Percentiles rank a stretch among this genome's conserved stretches.
These are phyloP conservation scores for Fragum whitleyi DNA, from an alignment of 2,888 invertebrate species.

Conservation along the genomic window DNA sequence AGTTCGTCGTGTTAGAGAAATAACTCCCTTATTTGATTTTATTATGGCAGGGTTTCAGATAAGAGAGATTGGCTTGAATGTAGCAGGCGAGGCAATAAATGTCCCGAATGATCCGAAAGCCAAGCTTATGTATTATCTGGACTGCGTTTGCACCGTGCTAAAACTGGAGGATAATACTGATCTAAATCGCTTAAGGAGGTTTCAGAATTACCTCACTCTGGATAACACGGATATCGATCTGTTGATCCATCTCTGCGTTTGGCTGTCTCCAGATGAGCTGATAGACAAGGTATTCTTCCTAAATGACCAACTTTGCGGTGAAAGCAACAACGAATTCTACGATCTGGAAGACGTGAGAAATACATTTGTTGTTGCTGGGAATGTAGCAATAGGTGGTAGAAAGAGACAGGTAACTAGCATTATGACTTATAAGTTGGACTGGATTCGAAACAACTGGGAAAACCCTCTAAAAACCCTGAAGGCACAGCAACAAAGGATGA, in stretches of 20 bases:
- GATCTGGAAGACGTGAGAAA: conserved; percentile 47
- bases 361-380: conserved; percentile 52
- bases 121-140: conserved; percentile 61
- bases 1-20: too few species aligned
- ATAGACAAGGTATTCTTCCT: conserved; percentile 59
- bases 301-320: conserved; percentile 49
- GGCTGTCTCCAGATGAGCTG: conserved; percentile 50
- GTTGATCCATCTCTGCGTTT: conserved; percentile 43
- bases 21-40: too few species aligned
- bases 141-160: conserved; percentile 55
- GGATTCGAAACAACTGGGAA: conserved; percentile 47
- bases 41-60: conserved; percentile 43
- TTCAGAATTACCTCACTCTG: conserved; percentile 41
- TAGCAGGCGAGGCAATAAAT: conserved; percentile 12
- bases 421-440: conserved; percentile 59
- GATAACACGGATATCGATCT: conserved; percentile 42
- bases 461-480: conserved; percentile 42
- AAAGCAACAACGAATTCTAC: conserved; percentile 51
- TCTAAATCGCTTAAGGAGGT: conserved; percentile 50
- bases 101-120: conserved; percentile 48
- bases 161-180: conserved; percentile 42
- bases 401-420: conserved; percentile 53
- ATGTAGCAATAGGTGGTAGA: conserved; percentile 54
- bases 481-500: conserved; percentile 29
- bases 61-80: conserved; percentile 43